Evolutionary conservation across 2,888 invertebrate species (phyloP).

Genomic region (Synergus laeviventris): DNA sequence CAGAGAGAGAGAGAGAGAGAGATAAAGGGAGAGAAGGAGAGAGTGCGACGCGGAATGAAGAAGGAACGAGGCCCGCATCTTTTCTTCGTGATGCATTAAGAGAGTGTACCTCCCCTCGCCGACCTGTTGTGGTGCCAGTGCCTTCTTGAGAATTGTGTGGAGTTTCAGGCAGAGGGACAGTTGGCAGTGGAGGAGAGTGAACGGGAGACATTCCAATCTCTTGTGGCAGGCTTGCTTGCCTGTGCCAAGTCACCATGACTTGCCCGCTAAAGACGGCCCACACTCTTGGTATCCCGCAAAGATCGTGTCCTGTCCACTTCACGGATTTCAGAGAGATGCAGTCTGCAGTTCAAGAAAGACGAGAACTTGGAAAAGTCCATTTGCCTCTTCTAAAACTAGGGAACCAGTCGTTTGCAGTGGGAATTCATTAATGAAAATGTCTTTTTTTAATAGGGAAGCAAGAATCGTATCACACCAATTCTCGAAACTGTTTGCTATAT

Average conservation of each 20-base stretch:
- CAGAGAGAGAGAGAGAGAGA: slow-evolving; percentile 49
- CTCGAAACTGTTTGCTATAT: no score
- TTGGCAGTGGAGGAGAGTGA: slow-evolving; percentile 53
- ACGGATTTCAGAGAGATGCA: slow-evolving; percentile 36
- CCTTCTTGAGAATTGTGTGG: slow-evolving; percentile 18
- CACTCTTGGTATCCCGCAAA: slow-evolving; percentile 57
- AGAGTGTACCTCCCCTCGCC: slow-evolving; percentile 48
- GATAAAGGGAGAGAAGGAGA: slow-evolving; percentile 52
- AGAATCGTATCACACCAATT: no score
- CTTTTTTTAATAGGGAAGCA: no score
- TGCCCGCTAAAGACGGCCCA: slow-evolving; percentile 61
- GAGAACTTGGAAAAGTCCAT: no score
- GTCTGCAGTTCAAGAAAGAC: not conserved
- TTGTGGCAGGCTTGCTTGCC: slow-evolving; percentile 68
- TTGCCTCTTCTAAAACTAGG: no score
- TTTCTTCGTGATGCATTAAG: slow-evolving; percentile 64
- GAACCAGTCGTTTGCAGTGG: no score
- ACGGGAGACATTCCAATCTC: slow-evolving; percentile 75
- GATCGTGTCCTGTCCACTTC: slow-evolving; percentile 53
- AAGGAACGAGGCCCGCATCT: slow-evolving; percentile 59
- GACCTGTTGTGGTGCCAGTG: slow-evolving; percentile 25
- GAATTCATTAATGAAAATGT: no score
- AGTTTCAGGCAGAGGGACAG: slow-evolving; percentile 14
- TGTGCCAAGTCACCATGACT: slow-evolving; percentile 61
- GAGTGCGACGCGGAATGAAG: slow-evolving; percentile 40